Conservation (phyloP, 2,797 vertebrate species). For the Rhynchonycteris naso region DNA sequence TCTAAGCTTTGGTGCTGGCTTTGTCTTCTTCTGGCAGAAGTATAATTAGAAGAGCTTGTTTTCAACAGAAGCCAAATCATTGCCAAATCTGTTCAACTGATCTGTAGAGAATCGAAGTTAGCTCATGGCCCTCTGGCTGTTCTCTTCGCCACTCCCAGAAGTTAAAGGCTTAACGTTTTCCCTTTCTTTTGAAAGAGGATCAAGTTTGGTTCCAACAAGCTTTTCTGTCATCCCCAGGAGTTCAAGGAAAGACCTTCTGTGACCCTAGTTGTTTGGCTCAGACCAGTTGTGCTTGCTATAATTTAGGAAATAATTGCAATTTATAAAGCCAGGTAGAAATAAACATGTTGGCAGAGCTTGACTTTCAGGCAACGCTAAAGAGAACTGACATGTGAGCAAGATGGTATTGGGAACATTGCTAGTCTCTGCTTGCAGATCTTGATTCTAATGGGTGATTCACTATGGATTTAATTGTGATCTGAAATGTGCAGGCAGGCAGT, state of each 20-base stretch:
- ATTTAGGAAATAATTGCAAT: conserved; percentile 73
- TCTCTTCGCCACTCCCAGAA: conserved; percentile 68
- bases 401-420: conserved; percentile 66
- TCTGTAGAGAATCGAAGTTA: conserved; percentile 62
- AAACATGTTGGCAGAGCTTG: conserved; percentile 56
- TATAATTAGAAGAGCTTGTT: conserved; percentile 73
- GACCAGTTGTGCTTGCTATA: conserved; percentile 58
- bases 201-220: conserved; percentile 64
- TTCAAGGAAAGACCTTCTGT: conserved; percentile 46
- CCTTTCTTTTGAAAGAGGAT: conserved; percentile 75
- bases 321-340: conserved; percentile 65
- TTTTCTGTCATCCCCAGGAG: conserved; percentile 40
- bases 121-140: conserved; percentile 67
- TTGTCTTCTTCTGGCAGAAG: conserved; percentile 64
- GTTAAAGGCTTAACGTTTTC: conserved; percentile 66
- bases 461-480: conserved; percentile 63
- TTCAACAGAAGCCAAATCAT: conserved; percentile 70
- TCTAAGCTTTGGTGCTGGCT: conserved; percentile 25
- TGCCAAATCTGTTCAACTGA: conserved; percentile 71
- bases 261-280: conserved; percentile 63
- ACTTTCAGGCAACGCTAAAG: conserved; percentile 49
- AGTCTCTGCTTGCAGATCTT: conserved; percentile 66
- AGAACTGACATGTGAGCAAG: conserved; percentile 20
- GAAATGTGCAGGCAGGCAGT: conserved; percentile 46
- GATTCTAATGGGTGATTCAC: conserved; percentile 66